These are phyloP conservation scores for Dicyrtomina minuta DNA, from an alignment of 2,888 invertebrate genomes.

Conservation along the genomic window DNA sequence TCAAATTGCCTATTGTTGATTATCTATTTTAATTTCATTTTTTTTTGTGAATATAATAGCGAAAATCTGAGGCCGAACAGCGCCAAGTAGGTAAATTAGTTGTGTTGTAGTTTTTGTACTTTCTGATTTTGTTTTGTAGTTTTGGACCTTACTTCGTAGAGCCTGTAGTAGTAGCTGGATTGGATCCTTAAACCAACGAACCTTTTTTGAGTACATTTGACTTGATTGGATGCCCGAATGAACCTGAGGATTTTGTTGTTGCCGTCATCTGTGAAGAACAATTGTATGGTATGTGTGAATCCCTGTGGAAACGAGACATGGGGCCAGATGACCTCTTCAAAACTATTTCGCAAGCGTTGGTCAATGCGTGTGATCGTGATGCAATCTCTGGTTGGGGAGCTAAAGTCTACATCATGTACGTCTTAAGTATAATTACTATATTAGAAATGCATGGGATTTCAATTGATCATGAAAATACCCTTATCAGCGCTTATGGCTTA, in stretches of 20 bases:
- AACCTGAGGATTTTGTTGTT: constrained; percentile 95
- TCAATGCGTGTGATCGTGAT: constrained; percentile 95
- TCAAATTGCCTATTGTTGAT: no score
- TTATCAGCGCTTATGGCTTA: no score
- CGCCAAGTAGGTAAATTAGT: no score
- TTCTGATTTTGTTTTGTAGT: constrained; percentile 58
- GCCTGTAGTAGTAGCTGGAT: constrained; percentile 91
- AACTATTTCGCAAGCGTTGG: constrained; percentile 89
- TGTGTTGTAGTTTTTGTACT: no score
- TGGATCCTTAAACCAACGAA: constrained; percentile 78
- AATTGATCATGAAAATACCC: no score
- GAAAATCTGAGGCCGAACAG: no score
- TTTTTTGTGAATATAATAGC: no score
- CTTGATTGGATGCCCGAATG: constrained; percentile 86
- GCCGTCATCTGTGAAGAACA: constrained; percentile 91
- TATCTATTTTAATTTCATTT: no score
- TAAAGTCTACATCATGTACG: constrained; percentile 86
- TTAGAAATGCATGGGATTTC: no score
- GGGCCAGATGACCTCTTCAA: constrained; percentile 92
- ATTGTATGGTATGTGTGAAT: constrained; percentile 94
- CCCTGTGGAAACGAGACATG: constrained; percentile 87
- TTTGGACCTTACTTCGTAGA: constrained; percentile 98
- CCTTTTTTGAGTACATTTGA: constrained; percentile 95
- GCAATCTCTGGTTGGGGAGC: constrained; percentile 99
- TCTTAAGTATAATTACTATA: no score